These are phyloP conservation scores for Dryomyza anilis DNA, from an alignment of 2,888 invertebrate genomes.

Conservation along the genomic window DNA sequence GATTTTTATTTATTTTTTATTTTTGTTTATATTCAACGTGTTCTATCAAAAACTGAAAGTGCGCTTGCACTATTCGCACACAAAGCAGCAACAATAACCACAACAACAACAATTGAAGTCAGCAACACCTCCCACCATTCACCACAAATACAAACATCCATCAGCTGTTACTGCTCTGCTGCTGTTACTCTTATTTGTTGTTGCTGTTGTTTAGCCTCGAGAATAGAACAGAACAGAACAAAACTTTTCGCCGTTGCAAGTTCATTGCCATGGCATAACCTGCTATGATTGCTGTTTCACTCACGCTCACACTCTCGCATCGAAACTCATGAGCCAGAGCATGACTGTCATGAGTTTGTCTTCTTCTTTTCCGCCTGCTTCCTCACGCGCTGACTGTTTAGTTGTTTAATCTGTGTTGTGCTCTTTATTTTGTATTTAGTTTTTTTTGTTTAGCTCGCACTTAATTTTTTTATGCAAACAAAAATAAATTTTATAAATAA, in stretches of 20 bases:
- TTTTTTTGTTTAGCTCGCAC: no score
- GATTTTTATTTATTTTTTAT: not conserved
- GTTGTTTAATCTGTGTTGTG: no score
- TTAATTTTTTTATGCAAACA: no score
- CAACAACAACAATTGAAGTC: no score
- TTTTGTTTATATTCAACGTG: not conserved
- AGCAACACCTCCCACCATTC: not conserved
- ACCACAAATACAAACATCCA: not conserved
- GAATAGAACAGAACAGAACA: no score
- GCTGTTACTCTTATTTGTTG: not conserved
- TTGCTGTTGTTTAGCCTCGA: slow-evolving; percentile 15
- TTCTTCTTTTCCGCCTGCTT: not conserved
- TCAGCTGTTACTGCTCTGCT: not conserved
- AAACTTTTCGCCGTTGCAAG: slow-evolving; percentile 18
- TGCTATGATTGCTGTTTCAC: not conserved
- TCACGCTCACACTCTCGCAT: not conserved
- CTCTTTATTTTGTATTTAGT: no score
- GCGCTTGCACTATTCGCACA: not conserved
- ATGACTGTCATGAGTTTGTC: not conserved
- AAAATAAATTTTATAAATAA: no score
- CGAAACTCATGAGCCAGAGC: not conserved
- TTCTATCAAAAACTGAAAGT: not conserved
- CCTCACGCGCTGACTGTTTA: not conserved
- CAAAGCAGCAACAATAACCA: not conserved
- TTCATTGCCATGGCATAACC: slow-evolving; percentile 23